Percentiles rank a stretch among this genome's conserved stretches.
Conservation (phyloP, 2,888 invertebrate genomes). For the Andrena chrysosceles region DNA sequence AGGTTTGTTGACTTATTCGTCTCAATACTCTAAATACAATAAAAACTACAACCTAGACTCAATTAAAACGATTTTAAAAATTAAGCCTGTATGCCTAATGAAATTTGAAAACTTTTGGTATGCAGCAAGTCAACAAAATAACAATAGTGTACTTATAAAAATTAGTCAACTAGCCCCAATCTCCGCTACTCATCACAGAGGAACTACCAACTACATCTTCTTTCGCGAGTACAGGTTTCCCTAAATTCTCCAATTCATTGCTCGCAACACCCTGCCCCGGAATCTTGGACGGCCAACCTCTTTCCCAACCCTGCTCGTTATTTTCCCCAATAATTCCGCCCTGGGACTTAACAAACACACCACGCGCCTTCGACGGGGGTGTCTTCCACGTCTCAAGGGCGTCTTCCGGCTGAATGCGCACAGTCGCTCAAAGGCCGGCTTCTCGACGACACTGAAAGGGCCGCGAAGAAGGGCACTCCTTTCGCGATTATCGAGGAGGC, state of each 20-base stretch:
- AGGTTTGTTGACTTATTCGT: too few species aligned
- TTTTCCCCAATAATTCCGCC: background rate
- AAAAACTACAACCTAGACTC: too few species aligned
- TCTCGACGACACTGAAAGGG: background rate
- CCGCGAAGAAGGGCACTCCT: background rate
- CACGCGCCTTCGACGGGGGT: background rate
- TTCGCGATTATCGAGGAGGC: conserved; percentile 7
- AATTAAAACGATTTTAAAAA: too few species aligned
- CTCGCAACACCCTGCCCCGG: background rate
- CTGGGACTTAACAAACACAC: background rate
- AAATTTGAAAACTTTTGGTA: too few species aligned
- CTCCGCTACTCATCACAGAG: too few species aligned
- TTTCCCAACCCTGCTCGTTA: background rate
- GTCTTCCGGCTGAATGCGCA: background rate
- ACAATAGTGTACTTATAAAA: too few species aligned
- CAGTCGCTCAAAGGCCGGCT: background rate
- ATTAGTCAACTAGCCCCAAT: too few species aligned
- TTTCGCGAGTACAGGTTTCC: background rate
- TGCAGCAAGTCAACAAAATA: too few species aligned
- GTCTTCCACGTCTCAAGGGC: background rate
- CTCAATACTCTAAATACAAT: too few species aligned
- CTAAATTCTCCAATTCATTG: background rate
- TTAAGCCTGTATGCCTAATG: too few species aligned
- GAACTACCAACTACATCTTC: background rate
- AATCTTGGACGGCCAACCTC: background rate